A percentile compares a stretch with the other conserved stretches of the same genome.
Conservation (phyloP, 2,113 vertebrate genomes). For the Cettia cetti region DNA sequence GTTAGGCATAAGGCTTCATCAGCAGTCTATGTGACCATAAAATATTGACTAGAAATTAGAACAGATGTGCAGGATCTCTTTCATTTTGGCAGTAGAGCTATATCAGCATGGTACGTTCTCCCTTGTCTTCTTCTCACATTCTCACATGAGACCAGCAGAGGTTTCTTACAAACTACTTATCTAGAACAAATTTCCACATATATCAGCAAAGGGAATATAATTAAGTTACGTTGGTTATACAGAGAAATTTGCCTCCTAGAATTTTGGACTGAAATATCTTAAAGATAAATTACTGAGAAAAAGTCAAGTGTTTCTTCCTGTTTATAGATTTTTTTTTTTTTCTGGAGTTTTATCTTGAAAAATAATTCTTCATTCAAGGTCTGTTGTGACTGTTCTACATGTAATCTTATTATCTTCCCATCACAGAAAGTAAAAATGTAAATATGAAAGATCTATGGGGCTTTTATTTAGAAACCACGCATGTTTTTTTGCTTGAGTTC, state of each 20-base stretch:
- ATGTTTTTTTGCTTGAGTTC: background rate
- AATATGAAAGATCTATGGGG: background rate
- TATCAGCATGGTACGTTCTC: background rate
- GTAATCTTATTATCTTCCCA: background rate
- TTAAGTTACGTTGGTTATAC: background rate
- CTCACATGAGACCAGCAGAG: background rate
- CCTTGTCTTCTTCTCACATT: background rate
- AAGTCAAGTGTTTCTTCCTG: background rate
- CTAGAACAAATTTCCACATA: background rate
- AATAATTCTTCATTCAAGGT: background rate
- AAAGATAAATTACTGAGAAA: background rate
- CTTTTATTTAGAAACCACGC: background rate
- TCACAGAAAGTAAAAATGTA: background rate
- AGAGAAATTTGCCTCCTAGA: background rate
- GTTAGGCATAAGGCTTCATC: background rate
- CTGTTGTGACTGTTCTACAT: background rate
- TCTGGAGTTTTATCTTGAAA: background rate
- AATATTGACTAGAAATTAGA: background rate
- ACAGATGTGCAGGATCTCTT: background rate
- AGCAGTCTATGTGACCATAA: background rate
- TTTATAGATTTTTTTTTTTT: background rate
- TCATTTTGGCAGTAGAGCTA: background rate
- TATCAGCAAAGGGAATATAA: background rate
- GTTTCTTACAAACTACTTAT: background rate
- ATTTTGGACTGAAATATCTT: background rate